Evolutionary conservation across 2,113 vertebrate genomes (phyloP), one percentile per base, ranked within the genome.

Genomic region (Conger conger): DNA sequence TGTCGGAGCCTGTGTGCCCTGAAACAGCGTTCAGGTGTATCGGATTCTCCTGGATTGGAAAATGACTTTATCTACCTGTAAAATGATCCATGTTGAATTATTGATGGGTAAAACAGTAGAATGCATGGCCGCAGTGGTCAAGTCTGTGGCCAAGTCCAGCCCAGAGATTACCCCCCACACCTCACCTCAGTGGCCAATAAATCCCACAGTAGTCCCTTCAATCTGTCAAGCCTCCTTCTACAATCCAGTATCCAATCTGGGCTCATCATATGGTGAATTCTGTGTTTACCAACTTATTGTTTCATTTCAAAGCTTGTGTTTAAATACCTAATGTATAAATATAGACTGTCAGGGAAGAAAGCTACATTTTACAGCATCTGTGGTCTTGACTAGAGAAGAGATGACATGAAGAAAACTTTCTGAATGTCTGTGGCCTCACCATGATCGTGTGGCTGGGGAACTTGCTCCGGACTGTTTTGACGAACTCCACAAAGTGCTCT

Each of bases 361-460:
- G 13, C 3, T 2, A 57, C 0, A 57, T 57, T 18, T 57, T 20
- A 57, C 6, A 57, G 54, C 54, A 42, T 42, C 4, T n/a, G n/a
- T n/a, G n/a, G n/a, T n/a, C n/a, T n/a, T n/a, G 4, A 42, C 40
- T 42, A 42, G 40, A 42, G 40, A 57, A 57, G 0, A 57, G 0
- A 57, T 57, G 15, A 3, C 54, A 57, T 16, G 18, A 36, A n/a
- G 20, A n/a, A 36, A n/a, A 42, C 60, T 1, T 33, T 33, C 30
- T 80, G 33, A 50, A 17, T 20, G 17, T 4, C 42, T 30, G 8
- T 37, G 27, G 37, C 92, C 95, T 91, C 95, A 99, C 98, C 98
- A 99, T 99, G 86, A 99, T 99, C 85, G 98, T 99, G 89, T 99
- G 98, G 88, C 96, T 96, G 3, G 98, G 98, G 86, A 98, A 99